Conservation (phyloP, 2,113 vertebrate genomes). For the Aptenodytes patagonicus region DNA sequence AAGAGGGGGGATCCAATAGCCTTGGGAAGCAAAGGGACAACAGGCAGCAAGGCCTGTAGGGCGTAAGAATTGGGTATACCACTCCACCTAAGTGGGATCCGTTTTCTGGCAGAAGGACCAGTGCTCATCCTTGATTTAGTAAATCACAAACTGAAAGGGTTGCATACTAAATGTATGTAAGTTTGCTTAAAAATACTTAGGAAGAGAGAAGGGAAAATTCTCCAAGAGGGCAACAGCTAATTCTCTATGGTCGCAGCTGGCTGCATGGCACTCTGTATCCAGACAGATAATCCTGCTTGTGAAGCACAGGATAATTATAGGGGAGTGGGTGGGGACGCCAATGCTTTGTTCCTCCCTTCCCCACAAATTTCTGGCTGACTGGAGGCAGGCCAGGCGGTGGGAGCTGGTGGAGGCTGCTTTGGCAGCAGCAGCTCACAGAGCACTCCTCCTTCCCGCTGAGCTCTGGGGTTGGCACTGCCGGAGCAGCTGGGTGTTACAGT, state of each 20-base stretch:
- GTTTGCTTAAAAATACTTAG: not conserved
- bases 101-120: not conserved
- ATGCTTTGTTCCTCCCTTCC: conserved; percentile 40
- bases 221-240: not conserved
- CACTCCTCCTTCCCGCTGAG: not conserved
- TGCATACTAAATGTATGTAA: not conserved
- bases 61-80: not conserved
- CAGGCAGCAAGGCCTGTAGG: not conserved
- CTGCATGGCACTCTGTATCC: not conserved
- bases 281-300: conserved; percentile 16
- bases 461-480: not conserved
- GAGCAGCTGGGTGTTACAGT: not conserved
- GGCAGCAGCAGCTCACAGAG: not conserved
- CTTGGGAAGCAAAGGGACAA: not conserved
- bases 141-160: not conserved
- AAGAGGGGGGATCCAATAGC: no score
- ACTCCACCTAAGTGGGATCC: not conserved
- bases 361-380: conserved; percentile 13
- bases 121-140: not conserved
- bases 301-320: conserved; percentile 24
- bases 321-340: not conserved
- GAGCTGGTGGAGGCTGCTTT: not conserved
- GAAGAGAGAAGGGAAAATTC: not conserved
- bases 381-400: not conserved
- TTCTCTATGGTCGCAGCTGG: conserved; percentile 19